Conservation (phyloP, 2,113 vertebrate genomes). For the Odontophorus gujanensis region DNA sequence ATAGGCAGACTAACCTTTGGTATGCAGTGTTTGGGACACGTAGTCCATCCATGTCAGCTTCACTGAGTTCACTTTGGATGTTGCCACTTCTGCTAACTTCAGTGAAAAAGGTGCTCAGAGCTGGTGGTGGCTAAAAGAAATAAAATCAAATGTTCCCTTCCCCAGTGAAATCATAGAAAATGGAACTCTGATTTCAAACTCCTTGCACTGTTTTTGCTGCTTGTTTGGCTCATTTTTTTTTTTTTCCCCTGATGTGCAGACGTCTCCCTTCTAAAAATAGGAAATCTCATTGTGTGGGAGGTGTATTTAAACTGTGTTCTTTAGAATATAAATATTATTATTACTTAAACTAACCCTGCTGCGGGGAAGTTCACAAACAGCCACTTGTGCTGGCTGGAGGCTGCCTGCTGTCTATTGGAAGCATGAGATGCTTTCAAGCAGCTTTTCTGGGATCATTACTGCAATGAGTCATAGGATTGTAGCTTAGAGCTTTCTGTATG, state of each 20-base stretch:
- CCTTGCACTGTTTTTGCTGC: neutral
- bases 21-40: fast-evolving
- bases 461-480: neutral
- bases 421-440: neutral
- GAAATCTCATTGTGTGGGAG: constrained; percentile 45
- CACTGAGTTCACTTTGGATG: neutral
- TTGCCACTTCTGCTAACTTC: neutral
- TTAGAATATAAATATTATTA: constrained; percentile 61
- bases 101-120: neutral
- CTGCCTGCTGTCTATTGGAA: neutral
- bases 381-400: neutral
- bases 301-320: constrained; percentile 50
- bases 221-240: neutral
- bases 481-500: neutral
- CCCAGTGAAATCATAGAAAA: neutral
- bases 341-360: constrained; percentile 45
- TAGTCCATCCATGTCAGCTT: neutral
- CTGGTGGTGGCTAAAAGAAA: neutral
- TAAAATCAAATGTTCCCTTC: fast-evolving
- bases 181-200: neutral
- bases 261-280: constrained; percentile 39
- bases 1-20: neutral
- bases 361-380: constrained; percentile 18
- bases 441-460: neutral
- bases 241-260: neutral